phyloP scores from a whole-genome alignment of 2,113 vertebrate genomes.

The Ifrita kowaldi region DNA sequence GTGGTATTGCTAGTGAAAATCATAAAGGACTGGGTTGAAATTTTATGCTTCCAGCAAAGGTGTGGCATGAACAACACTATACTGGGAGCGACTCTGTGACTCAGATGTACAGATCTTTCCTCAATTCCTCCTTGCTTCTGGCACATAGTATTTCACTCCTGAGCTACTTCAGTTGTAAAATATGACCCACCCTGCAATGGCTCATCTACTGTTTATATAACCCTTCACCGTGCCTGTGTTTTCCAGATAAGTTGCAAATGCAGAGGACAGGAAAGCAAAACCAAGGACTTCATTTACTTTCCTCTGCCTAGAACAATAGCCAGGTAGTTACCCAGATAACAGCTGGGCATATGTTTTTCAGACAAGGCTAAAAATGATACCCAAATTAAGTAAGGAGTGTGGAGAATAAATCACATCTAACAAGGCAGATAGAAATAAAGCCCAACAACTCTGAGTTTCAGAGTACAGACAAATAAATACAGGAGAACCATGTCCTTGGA shows the following conservation, averaged over 20 bases:
- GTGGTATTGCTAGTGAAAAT: background rate
- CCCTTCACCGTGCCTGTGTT: background rate
- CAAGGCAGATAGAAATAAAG: background rate
- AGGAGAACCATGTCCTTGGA: background rate
- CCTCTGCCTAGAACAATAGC: background rate
- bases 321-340: background rate
- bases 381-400: background rate
- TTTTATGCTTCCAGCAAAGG: background rate
- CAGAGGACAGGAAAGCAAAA: background rate
- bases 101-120: constrained; percentile 22
- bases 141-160: background rate
- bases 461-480: background rate
- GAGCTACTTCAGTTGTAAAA: constrained; percentile 17
- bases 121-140: constrained; percentile 1
- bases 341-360: background rate
- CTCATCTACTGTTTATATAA: constrained; percentile 48
- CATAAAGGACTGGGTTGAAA: background rate
- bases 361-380: background rate
- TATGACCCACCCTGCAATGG: constrained; percentile 17
- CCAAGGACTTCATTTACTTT: background rate
- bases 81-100: constrained; percentile 9
- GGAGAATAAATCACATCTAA: background rate
- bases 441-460: background rate
- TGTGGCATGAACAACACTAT: background rate
- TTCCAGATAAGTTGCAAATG: background rate